phyloP scores from a whole-genome alignment of 1,140 invertebrate genomes.

The Heliothis virescens region DNA sequence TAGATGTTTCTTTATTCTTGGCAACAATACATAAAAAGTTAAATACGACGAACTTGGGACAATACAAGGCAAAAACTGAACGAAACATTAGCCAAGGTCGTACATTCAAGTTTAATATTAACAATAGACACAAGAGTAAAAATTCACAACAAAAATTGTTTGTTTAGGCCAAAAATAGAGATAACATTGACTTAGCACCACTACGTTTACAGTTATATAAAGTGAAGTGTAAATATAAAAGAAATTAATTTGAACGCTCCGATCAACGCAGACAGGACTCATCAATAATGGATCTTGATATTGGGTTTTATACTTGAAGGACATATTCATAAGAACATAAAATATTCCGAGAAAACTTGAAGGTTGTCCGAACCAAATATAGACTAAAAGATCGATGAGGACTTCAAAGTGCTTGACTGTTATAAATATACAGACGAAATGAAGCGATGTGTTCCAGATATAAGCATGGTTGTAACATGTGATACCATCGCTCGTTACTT shows the following conservation, averaged over 20 bases:
- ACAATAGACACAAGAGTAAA: background rate
- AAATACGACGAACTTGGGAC: constrained; percentile 18
- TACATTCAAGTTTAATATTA: constrained; percentile 20
- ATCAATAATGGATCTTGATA: too few relatives aligned
- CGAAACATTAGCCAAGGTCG: constrained; percentile 20
- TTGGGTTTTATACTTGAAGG: too few relatives aligned
- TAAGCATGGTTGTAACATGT: constrained; percentile 3
- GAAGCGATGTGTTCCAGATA: constrained; percentile 2
- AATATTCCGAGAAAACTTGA: background rate
- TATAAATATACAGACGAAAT: constrained; percentile 13
- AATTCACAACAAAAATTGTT: constrained; percentile 11
- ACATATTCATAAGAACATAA: background rate
- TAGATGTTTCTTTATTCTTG: constrained; percentile 24
- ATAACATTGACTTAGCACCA: constrained; percentile 14
- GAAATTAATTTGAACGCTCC: background rate
- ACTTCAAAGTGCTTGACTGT: background rate
- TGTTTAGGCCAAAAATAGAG: constrained; percentile 17
- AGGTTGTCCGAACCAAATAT: background rate
- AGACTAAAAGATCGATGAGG: background rate
- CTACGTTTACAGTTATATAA: constrained; percentile 3
- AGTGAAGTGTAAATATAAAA: background rate
- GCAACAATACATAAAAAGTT: constrained; percentile 23
- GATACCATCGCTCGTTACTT: constrained; percentile 12
- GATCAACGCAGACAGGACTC: too few relatives aligned
- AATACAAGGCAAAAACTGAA: constrained; percentile 5